Conservation (phyloP, 2,797 vertebrate species). For the Cetoscarus ocellatus region DNA sequence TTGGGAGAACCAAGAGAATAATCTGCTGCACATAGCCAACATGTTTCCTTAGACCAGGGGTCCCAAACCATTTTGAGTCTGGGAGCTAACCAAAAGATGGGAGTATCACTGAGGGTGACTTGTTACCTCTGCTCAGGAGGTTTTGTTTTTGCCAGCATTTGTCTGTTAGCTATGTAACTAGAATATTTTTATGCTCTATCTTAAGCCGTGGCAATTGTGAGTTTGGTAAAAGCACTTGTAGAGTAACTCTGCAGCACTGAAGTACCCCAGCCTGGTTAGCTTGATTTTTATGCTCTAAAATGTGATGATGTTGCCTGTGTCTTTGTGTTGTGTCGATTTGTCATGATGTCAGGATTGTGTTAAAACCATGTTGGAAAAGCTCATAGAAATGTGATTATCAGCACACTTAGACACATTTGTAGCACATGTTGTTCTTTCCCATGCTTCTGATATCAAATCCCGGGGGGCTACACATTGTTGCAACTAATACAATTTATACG, state of each 20-base stretch:
- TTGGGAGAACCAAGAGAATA: slow-evolving; percentile 11
- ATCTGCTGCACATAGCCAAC: background rate
- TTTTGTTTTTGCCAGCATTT: no score
- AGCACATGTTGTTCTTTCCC: slow-evolving; percentile 40
- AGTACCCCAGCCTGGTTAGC: no score
- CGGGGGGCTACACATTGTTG: slow-evolving; percentile 49
- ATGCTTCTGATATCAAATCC: slow-evolving; percentile 39
- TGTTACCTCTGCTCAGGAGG: no score
- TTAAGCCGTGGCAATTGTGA: no score
- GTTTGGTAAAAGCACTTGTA: no score
- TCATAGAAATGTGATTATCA: slow-evolving; percentile 37
- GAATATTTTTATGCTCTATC: no score
- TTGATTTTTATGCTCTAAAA: background rate
- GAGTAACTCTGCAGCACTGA: no score
- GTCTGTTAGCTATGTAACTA: no score
- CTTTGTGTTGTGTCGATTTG: background rate
- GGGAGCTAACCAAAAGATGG: no score
- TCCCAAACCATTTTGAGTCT: no score
- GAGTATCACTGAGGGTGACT: no score
- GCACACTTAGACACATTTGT: slow-evolving; percentile 36
- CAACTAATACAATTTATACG: slow-evolving; percentile 55
- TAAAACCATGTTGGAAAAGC: slow-evolving; percentile 22
- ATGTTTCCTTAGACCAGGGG: no score
- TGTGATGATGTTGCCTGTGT: background rate
- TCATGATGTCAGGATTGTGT: background rate